These are phyloP conservation scores for Aphidoletes aphidimyza DNA, from an alignment of 2,888 invertebrate species.

Conservation along the genomic window DNA sequence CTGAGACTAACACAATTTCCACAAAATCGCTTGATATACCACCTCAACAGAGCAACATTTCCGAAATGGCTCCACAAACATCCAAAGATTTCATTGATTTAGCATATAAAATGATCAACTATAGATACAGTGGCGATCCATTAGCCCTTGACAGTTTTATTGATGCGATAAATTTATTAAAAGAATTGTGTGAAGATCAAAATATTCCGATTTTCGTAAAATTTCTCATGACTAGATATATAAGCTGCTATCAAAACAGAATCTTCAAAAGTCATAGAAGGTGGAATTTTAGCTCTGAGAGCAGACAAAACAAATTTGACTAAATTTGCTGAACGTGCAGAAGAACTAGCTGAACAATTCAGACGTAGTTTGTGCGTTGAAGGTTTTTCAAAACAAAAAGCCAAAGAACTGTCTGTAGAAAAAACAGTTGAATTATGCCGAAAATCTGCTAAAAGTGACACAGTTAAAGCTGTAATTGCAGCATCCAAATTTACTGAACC, in stretches of 20 bases:
- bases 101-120: neutral
- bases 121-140: neutral
- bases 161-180: neutral
- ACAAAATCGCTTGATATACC: too few species aligned
- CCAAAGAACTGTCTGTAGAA: neutral
- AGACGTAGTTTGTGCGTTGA: neutral
- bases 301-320: neutral
- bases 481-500: neutral
- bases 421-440: neutral
- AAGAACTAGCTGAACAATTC: neutral
- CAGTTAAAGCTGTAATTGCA: neutral
- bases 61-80: too few species aligned
- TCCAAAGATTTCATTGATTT: neutral
- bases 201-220: neutral
- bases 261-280: slow-evolving; percentile 3
- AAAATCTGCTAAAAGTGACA: neutral
- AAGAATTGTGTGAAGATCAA: neutral
- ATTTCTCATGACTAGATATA: slow-evolving; percentile 14
- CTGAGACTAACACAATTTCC: too few species aligned
- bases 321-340: neutral
- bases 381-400: neutral
- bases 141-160: neutral
- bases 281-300: neutral
- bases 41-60: too few species aligned
- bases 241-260: neutral